Evolutionary conservation across 2,888 invertebrate genomes (phyloP), one percentile per base, ranked within the genome.

Genomic region (Acanthosepion lycidas): DNA sequence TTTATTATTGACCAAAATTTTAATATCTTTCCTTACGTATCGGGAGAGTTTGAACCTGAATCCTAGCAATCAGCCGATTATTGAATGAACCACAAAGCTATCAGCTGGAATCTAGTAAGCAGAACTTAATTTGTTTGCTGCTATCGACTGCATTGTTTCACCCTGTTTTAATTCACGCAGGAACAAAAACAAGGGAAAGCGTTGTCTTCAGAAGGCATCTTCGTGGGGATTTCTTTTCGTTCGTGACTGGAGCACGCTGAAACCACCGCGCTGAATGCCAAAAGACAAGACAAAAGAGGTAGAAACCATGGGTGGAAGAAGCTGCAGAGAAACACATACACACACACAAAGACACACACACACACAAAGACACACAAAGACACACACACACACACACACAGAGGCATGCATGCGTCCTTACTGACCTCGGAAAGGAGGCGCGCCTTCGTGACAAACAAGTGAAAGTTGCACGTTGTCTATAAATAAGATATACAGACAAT

Each of bases 121-220:
- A 78, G n/a, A 78, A 78, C 78, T n/a, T 15, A 78, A 33, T 78
- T 78, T 78, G 78, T 78, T 78, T 78, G 78, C 78, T 33, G 33
- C n/a, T 33, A 78, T 78, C 78, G 78, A 78, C 33, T 78, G 78
- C n/a, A 78, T 78, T 78, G 78, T 78, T 78, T 78, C n/a, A n/a
- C 15, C 78, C 20, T 59, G 59, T 59, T 59, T 59, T 59, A 59
- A 59, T 59, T 78, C 78, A 78, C 78, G 78, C 78, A n/a, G 78
- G 78, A 78, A 78, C n/a, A 78, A 78, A 78, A 78, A 78, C 78
- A 78, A n/a, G n/a, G 78, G n/a, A 78, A 78, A 78, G n/a, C 78
- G 78, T 33, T 78, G 78, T 78, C 78, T 78, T 78, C 78, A n/a
- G 78, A 78, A 78, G 78, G 78, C 33, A 33, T 78, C 78, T 78